phyloP scores from a whole-genome alignment of 2,888 invertebrate genomes.

The Diplolepis rosae region DNA sequence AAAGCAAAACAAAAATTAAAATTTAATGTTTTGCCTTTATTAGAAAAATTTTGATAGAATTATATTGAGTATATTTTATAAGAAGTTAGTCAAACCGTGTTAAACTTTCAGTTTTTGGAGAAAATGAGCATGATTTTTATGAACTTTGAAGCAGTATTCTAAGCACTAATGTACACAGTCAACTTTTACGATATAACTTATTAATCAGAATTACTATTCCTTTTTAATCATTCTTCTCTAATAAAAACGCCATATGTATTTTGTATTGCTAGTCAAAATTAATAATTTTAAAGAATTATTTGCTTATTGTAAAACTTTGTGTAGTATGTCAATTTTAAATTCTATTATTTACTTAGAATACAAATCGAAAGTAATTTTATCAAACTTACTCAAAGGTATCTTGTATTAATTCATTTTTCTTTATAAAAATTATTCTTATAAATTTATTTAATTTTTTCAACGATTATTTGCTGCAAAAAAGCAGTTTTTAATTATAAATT shows the following conservation, averaged over 20 bases:
- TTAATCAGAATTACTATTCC: neutral
- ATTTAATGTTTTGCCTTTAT: neutral
- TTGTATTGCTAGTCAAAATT: neutral
- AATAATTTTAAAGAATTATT: neutral
- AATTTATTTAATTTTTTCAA: too few species aligned
- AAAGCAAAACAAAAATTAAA: neutral
- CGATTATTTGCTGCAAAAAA: too few species aligned
- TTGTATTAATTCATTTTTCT: too few species aligned
- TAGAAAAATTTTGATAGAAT: neutral
- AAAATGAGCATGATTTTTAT: neutral
- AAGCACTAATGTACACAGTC: neutral
- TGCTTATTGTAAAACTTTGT: neutral
- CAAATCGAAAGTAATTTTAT: too few species aligned
- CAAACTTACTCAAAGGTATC: too few species aligned
- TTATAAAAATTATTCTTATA: too few species aligned
- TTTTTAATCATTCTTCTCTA: neutral
- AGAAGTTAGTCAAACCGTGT: neutral
- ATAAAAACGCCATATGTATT: neutral
- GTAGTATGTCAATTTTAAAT: neutral
- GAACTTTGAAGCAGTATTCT: neutral
- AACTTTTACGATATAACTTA: neutral
- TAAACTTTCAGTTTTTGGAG: neutral
- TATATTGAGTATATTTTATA: neutral
- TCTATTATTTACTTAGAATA: too few species aligned
- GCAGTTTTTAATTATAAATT: too few species aligned